Percentiles rank a stretch among this genome's conserved stretches.
These are phyloP conservation scores for Diploscapter pachys DNA, from an alignment of 1,140 invertebrate genomes.

Conservation along the genomic window DNA sequence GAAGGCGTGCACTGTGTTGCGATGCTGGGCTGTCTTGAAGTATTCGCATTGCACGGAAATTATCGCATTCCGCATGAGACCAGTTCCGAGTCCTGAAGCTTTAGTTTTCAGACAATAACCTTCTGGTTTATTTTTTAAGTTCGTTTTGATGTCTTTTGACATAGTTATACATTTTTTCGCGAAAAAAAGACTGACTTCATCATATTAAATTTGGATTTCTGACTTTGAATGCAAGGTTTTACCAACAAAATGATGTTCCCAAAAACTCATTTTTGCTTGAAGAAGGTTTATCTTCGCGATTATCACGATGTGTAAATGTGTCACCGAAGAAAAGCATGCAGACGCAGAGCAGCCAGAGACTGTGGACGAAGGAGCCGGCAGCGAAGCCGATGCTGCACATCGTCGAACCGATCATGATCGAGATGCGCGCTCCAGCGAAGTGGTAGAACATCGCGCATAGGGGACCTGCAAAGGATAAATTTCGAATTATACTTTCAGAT, in stretches of 20 bases:
- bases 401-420: slow-evolving; percentile 13
- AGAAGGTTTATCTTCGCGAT: no score
- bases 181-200: background rate
- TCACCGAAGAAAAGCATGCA: slow-evolving; percentile 3
- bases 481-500: background rate
- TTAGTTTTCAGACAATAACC: no score
- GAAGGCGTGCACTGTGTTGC: slow-evolving; percentile 23
- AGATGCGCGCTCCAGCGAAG: slow-evolving; percentile 17
- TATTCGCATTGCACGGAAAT: slow-evolving; percentile 31
- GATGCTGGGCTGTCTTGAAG: slow-evolving; percentile 7
- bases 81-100: slow-evolving; percentile 26
- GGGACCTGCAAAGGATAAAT: slow-evolving; percentile 16
- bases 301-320: no score
- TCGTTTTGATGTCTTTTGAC: no score
- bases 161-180: background rate
- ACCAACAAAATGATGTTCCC: no score
- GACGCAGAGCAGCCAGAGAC: slow-evolving; percentile 7
- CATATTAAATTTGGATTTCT: background rate
- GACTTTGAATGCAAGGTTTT: no score
- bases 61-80: slow-evolving; percentile 27
- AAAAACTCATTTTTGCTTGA: no score
- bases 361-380: slow-evolving; percentile 16
- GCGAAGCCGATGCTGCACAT: slow-evolving; percentile 15
- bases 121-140: no score
- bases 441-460: slow-evolving; percentile 24